Percentiles rank a stretch among this genome's conserved stretches.
Conservation (phyloP, 2,797 vertebrate genomes). For the Platalea minor region DNA sequence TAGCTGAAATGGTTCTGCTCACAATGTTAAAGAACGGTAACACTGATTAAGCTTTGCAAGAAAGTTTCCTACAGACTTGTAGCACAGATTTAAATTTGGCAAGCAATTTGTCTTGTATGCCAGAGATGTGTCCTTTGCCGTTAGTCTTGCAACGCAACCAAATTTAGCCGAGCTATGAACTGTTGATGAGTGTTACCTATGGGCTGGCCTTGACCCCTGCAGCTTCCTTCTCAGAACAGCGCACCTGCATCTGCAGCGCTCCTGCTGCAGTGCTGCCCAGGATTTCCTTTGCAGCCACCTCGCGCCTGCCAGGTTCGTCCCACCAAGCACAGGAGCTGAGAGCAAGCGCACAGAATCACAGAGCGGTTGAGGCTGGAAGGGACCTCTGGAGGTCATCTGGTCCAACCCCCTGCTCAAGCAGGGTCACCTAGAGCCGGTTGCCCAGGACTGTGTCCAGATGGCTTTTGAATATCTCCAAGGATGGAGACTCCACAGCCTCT, state of each 20-base stretch:
- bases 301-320: neutral
- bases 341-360: neutral
- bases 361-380: neutral
- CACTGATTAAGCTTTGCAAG: neutral
- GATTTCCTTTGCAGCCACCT: neutral
- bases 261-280: accelerated
- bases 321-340: neutral
- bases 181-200: neutral
- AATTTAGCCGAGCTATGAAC: neutral
- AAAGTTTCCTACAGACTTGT: neutral
- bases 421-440: neutral
- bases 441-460: neutral
- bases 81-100: neutral
- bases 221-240: neutral
- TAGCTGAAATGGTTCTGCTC: neutral
- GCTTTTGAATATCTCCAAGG: neutral
- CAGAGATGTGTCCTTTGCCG: neutral
- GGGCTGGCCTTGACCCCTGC: neutral
- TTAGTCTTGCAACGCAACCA: neutral
- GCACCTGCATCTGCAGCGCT: neutral
- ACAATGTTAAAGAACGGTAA: neutral
- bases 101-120: neutral
- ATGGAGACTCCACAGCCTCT: neutral
- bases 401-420: neutral
- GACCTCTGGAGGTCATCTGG: neutral